Evolutionary conservation across 64 coral and sea anemone genomes (phyloP).

Genomic region (Stylophora pistillata): DNA sequence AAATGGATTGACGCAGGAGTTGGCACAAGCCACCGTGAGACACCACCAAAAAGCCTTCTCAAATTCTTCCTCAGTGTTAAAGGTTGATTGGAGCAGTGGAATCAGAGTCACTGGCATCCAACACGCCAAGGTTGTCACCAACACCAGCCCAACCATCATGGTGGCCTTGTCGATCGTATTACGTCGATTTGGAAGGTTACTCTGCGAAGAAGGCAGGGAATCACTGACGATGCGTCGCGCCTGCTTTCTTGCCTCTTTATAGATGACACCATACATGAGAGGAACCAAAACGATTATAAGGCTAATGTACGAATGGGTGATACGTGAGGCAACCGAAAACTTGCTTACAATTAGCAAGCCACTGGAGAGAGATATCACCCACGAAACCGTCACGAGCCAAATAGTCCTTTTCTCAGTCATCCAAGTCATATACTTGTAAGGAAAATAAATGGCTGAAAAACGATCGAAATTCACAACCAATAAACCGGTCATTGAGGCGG

Average conservation of each 20-base stretch:
- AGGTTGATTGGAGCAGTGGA: background rate
- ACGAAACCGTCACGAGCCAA: background rate
- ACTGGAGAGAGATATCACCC: background rate
- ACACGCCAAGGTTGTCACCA: background rate
- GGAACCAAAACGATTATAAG: background rate
- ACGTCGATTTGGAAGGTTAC: background rate
- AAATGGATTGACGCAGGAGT: conserved; percentile 13
- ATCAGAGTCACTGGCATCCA: background rate
- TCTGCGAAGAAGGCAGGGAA: background rate
- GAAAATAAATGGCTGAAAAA: conserved; percentile 6
- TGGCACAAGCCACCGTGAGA: background rate
- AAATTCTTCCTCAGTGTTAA: background rate
- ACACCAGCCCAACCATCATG: background rate
- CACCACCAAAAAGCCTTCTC: background rate
- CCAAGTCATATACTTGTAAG: background rate
- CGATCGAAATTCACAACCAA: conserved; percentile 16
- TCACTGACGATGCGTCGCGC: background rate
- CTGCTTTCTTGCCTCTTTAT: background rate
- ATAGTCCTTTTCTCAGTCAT: background rate
- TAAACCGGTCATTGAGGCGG: background rate
- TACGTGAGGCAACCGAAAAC: background rate
- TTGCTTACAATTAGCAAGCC: background rate
- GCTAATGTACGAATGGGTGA: background rate
- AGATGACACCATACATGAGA: background rate
- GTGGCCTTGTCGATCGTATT: background rate